Base-by-base conservation (phyloP, 2,113 vertebrate species). In the Clarias batrachus region DNA sequence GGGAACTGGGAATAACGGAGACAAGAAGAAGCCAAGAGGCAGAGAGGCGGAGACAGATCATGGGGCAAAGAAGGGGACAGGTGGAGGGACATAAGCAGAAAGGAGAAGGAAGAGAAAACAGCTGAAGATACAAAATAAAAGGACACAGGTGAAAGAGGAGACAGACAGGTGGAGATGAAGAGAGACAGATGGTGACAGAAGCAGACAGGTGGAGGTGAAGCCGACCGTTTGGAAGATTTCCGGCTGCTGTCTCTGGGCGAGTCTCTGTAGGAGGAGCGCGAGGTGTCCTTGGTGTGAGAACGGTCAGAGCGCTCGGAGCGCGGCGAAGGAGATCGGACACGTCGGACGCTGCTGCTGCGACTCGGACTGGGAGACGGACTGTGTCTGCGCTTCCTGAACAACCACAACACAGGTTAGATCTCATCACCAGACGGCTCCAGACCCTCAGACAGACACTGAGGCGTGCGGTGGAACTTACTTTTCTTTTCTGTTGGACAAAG, bases 401-500 rank as follows among this genome's bases (percentile, higher is more conserved):
- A 68, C 41, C 56, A 57, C 13, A 70, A 33, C 30, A 60, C 25
- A 21, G 17, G 30, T 48, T 48, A 48, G 3, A 27, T 25, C 60
- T 80, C 0, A 59, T 80, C n/a, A 37, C 14, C 13, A 37, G 27
- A 37, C 19, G 60, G 56, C 27, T 30, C 21, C 54, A 59, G n/a
- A 57, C 1, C 0, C 54, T 12, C 16, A 30, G 9, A 11, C 8
- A 4, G 7, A 79, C 76, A 27, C n/a, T 17, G 56, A 2, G 19
- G 17, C 7, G 30, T 33, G 52, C 30, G 14, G 30, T 48, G 19
- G n/a, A 1, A 17, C 85, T 83, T 89, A 99, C 98, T 97, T 98
- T 71, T 99, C 98, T 93, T 99, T 99, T 90, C 96, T 96, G 86
- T 96, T 97, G 27, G 97, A 97, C 0, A 97, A 98, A 82, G 94